Base-by-base conservation (phyloP, 2,888 invertebrate genomes). In the Drosophila pseudotakahashii region DNA sequence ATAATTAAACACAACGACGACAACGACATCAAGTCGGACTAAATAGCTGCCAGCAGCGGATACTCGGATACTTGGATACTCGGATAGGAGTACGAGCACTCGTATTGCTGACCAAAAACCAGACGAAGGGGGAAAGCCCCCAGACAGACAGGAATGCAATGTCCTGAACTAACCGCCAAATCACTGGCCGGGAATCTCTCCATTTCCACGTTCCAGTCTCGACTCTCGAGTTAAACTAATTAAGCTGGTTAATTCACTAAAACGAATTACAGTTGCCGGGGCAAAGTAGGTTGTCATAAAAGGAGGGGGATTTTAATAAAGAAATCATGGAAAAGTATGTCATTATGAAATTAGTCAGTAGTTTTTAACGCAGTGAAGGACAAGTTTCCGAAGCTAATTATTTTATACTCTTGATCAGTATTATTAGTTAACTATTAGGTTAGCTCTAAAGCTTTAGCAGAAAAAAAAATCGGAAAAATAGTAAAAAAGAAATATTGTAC, bases 1-100 rank as follows among this genome's bases (percentile, higher is more conserved):
- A 90, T 90, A 90, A 91, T 91, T 91, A 91, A 91, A 89, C 86
- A 88, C 78, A 71, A 79, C 64, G 52, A 52, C 64, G 64, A 73
- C 73, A 72, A 54, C 70, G 64, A 52, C 66, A 64, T 64, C 67
- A 66, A 64, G 64, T 64, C 64, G 64, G 39, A 67, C 64, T 66
- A 66, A 66, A 66, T 66, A 67, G 54, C 64, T 64, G 67, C 64
- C 61, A 62, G 54, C 55, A 45, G 55, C 37, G 34, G 47, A 70
- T 45, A 58, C 41, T 7, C 26, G n/a, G 23, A 19, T 7, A 44
- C n/a, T n/a, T n/a, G 34, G 47, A 70, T 45, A 58, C 41, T 7
- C 26, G n/a, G 14, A 19, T 7, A 45, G 32, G 7, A 23, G 14
- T 23, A 34, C 47, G n/a, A 2, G 1, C 16, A 16, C 51, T 14